Conservation (phyloP, 2,797 vertebrate species). For the Podarcis lilfordi region DNA sequence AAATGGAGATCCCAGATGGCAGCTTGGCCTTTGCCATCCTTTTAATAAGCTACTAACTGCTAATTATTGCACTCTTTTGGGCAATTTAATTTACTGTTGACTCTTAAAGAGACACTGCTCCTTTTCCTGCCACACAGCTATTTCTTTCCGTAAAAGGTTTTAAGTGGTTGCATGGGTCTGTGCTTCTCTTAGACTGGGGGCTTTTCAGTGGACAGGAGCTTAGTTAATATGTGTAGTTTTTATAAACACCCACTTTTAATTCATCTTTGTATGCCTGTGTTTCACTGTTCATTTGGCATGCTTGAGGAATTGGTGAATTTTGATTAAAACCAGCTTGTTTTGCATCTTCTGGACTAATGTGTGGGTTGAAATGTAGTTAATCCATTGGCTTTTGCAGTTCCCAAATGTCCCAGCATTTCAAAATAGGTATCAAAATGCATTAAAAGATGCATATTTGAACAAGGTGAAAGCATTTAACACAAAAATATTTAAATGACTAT, state of each 20-base stretch:
- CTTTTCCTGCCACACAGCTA: constrained; percentile 58
- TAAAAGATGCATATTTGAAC: background rate
- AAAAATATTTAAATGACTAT: background rate
- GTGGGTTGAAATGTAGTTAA: background rate
- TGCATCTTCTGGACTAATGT: background rate
- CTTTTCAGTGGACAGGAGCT: constrained; percentile 56
- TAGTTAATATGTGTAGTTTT: constrained; percentile 53
- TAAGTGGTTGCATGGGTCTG: background rate
- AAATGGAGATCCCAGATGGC: constrained; percentile 86
- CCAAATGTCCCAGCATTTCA: background rate
- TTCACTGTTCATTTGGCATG: no score
- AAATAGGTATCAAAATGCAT: background rate
- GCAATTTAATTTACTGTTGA: constrained; percentile 86
- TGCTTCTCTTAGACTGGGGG: constrained; percentile 42
- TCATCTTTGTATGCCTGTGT: background rate
- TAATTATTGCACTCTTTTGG: constrained; percentile 86
- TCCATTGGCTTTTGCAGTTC: background rate
- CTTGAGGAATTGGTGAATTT: background rate
- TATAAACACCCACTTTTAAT: constrained; percentile 17
- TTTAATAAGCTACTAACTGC: constrained; percentile 88
- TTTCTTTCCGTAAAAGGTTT: background rate
- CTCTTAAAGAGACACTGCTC: constrained; percentile 81
- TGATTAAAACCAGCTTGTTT: background rate
- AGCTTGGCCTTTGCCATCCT: constrained; percentile 86
- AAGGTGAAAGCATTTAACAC: background rate